Conservation (phyloP, 2,888 invertebrate species). For the Monoplex corrugatus region DNA sequence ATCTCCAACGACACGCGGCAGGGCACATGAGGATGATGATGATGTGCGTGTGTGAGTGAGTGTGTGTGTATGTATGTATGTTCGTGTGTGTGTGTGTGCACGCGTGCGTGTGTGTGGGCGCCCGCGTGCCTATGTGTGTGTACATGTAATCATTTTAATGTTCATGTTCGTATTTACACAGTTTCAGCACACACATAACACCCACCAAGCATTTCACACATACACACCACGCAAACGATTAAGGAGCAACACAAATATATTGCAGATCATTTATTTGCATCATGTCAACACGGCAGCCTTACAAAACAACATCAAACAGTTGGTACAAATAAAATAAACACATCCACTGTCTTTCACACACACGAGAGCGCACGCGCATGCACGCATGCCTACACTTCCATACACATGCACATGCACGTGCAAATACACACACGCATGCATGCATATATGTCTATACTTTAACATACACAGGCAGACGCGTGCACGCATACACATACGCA, state of each 20-base stretch:
- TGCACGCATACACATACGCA: not conserved
- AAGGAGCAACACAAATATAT: too few relatives aligned
- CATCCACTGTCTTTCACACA: too few relatives aligned
- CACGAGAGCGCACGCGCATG: too few relatives aligned
- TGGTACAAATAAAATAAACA: too few relatives aligned
- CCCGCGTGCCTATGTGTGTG: not conserved
- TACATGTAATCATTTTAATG: not conserved
- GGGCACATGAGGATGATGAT: not conserved
- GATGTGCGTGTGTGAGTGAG: not conserved
- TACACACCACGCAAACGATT: too few relatives aligned
- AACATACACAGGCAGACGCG: not conserved
- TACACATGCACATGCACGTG: conserved; percentile 28
- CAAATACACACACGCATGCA: not conserved
- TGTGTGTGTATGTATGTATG: not conserved
- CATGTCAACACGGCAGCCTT: too few relatives aligned
- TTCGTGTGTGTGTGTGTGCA: not conserved
- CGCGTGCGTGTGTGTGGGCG: not conserved
- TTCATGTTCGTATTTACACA: not conserved
- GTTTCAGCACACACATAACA: too few relatives aligned
- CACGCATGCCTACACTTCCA: not conserved
- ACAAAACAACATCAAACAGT: not conserved
- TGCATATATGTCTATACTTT: not conserved
- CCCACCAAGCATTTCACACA: too few relatives aligned
- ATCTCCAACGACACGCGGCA: too few relatives aligned
- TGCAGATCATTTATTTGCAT: too few relatives aligned